Evolutionary conservation across 1,140 invertebrate species (phyloP), one percentile per base, ranked within the genome.

Genomic region (Polypedilum pembai): DNA sequence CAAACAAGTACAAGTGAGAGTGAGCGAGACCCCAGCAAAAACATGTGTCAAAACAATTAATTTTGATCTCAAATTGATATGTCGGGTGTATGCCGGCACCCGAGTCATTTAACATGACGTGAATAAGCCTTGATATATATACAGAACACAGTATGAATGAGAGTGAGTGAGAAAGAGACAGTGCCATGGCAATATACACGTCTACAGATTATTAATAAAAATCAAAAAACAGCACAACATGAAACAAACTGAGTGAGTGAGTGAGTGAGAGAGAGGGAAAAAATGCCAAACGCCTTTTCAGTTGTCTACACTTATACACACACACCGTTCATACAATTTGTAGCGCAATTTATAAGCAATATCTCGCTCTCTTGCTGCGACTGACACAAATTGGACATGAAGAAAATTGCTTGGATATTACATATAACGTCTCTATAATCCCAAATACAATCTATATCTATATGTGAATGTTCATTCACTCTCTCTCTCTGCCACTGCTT

Each of bases 21-120:
- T 12, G 12, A 56, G 12, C 12, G 45, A 45, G 41, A 12, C 45
- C 45, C 45, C 12, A 56, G 45, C 45, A 69, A 69, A n/a, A 69
- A 69, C 65, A 69, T 69, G 65, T 69, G 65, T 69, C 65, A 69
- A 69, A 69, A 69, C 65, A 69, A 69, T 69, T 69, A 69, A 69
- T 69, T 69, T 69, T 69, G 65, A 69, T 69, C 65, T 21, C 17
- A 21, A 69, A 69, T 21, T 69, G 65, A 69, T 69, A 69, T 69
- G 65, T 56, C 45, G 45, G 45, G n/a, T n/a, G n/a, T 56, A 56
- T 56, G 45, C 45, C 45, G 45, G 45, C 45, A 56, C 45, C 45
- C 45, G 45, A 56, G 45, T 56, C 45, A 56, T 56, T 56, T 56
- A 56, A 56, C 45, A 56, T 56, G 45, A 56, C 45, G n/a, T 56